Evolutionary conservation across 2,113 vertebrate genomes (phyloP).

Genomic region (crab-eating macaque (Macaca fascicularis)): DNA sequence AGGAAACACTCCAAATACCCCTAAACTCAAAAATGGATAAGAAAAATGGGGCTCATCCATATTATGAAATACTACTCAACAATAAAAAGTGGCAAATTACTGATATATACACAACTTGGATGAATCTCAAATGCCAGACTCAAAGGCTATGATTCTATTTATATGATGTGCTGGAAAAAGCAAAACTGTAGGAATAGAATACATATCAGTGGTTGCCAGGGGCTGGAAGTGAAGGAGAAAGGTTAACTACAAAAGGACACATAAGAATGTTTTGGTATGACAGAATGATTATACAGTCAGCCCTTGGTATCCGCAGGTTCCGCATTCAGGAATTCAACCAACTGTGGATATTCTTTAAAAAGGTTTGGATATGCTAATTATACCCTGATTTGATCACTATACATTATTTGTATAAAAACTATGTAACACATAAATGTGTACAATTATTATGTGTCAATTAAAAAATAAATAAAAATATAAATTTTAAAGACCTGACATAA

Average conservation of each 20-base stretch:
- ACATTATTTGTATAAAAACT: background rate
- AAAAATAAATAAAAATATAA: background rate
- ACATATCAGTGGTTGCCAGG: background rate
- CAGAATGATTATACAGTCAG: background rate
- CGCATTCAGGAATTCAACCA: background rate
- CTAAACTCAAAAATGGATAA: background rate
- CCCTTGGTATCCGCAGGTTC: background rate
- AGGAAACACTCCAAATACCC: background rate
- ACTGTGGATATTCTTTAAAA: background rate
- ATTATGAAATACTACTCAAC: background rate
- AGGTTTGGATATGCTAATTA: background rate
- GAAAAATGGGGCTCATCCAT: background rate
- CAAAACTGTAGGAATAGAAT: conserved; percentile 13
- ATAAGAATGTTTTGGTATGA: background rate
- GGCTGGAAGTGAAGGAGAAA: background rate
- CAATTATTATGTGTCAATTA: background rate
- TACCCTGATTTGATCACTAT: background rate
- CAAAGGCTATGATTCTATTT: conserved; percentile 2
- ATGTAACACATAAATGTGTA: background rate
- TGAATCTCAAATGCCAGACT: conserved; percentile 13
- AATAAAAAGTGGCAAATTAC: conserved; percentile 23
- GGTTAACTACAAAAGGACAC: background rate
- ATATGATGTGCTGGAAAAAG: background rate
- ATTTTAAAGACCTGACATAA: background rate
- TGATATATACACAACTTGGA: background rate